phyloP scores from a whole-genome alignment of 2,888 invertebrate species.

The Cosmopolites sordidus region DNA sequence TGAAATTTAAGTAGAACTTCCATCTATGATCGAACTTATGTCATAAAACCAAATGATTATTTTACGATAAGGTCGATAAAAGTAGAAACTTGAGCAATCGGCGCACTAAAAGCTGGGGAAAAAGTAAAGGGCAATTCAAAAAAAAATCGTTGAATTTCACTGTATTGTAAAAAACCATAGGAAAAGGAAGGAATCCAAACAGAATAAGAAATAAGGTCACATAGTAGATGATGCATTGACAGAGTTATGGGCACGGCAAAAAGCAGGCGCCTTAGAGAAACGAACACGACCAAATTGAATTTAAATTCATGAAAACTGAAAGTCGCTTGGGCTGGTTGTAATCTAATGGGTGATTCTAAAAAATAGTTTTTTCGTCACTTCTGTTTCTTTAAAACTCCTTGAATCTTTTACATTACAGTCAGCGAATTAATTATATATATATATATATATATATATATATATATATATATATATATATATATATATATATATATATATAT shows the following conservation, averaged over 20 bases:
- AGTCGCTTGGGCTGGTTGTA: slow-evolving; percentile 34
- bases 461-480: too few species aligned
- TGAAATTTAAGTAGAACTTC: too few species aligned
- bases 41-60: too few species aligned
- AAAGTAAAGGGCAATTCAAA: neutral
- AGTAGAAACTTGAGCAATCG: too few species aligned
- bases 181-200: slow-evolving; percentile 14
- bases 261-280: slow-evolving; percentile 29
- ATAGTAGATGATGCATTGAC: slow-evolving; percentile 45
- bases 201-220: slow-evolving; percentile 16
- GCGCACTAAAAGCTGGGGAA: too few species aligned
- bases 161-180: slow-evolving; percentile 11
- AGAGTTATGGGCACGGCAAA: slow-evolving; percentile 44
- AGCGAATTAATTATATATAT: too few species aligned
- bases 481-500: too few species aligned
- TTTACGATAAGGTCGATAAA: too few species aligned
- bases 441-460: too few species aligned
- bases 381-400: too few species aligned
- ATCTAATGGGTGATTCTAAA: slow-evolving; percentile 10
- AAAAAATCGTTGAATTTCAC: slow-evolving; percentile 7
- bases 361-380: neutral
- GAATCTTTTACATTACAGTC: too few species aligned
- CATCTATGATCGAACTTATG: too few species aligned
- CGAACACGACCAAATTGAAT: slow-evolving; percentile 40
- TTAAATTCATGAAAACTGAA: slow-evolving; percentile 48